phyloP scores from a whole-genome alignment of 2,888 invertebrate species.

The Callyntrura guangdongensis region DNA sequence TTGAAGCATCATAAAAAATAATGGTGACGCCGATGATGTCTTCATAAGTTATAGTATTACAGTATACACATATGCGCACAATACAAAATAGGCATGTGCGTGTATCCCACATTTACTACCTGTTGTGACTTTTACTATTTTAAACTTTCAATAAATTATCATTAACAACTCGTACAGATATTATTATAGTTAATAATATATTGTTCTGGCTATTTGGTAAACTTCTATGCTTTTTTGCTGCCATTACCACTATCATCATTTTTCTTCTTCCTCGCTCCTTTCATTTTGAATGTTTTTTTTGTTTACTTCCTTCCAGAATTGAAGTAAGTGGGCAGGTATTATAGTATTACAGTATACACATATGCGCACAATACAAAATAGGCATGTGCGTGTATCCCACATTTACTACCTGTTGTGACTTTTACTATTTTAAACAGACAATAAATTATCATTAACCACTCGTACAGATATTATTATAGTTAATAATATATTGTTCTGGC shows the following conservation, averaged over 20 bases:
- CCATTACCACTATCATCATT: background rate
- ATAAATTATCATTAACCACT: constrained; percentile 23
- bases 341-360: background rate
- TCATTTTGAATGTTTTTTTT: background rate
- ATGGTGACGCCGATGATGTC: background rate
- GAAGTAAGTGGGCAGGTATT: constrained; percentile 1
- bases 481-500: background rate
- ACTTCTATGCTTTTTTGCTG: background rate
- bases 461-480: too few relatives aligned
- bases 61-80: background rate
- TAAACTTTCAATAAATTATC: constrained; percentile 1
- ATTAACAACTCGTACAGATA: constrained; percentile 4
- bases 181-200: background rate
- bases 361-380: too few relatives aligned
- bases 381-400: too few relatives aligned
- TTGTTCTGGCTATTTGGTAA: background rate
- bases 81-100: too few relatives aligned
- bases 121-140: background rate
- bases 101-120: constrained; percentile 43
- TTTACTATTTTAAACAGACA: constrained; percentile 5
- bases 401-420: constrained; percentile 26
- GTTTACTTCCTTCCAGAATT: constrained; percentile 66
- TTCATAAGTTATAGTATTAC: background rate
- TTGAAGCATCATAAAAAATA: constrained; percentile 15
- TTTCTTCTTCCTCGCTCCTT: background rate